Conservation (phyloP, 1,140 invertebrate species). For the Drosophila bipectinata region DNA sequence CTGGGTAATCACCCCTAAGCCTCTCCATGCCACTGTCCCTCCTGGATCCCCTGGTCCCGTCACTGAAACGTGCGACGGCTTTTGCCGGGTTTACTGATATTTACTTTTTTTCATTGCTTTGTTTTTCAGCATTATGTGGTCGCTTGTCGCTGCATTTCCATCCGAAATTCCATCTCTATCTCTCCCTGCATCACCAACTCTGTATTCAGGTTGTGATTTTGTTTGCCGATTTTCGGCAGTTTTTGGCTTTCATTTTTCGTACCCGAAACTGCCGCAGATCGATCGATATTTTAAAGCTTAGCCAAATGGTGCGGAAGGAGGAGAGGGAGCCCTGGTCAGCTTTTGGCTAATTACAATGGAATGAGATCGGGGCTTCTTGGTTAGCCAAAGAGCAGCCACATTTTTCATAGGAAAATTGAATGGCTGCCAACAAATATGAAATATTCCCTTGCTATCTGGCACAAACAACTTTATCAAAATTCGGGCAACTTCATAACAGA, state of each 20-base stretch:
- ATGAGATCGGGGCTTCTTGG: not conserved
- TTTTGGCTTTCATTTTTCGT: constrained; percentile 27
- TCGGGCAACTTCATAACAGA: constrained; percentile 10
- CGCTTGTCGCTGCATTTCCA: constrained; percentile 43
- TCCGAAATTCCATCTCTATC: constrained; percentile 5
- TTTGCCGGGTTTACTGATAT: constrained; percentile 62
- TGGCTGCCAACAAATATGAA: constrained; percentile 41
- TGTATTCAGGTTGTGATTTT: constrained; percentile 63
- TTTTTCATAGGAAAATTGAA: constrained; percentile 31
- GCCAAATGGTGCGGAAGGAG: constrained; percentile 56
- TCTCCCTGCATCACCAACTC: constrained; percentile 8
- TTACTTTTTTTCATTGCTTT: constrained; percentile 24
- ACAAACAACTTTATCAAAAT: constrained; percentile 42
- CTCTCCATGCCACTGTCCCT: constrained; percentile 37
- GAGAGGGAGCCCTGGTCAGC: constrained; percentile 40
- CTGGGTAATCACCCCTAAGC: constrained; percentile 76
- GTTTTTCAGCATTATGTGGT: constrained; percentile 77
- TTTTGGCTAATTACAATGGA: constrained; percentile 37
- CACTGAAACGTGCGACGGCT: constrained; percentile 54
- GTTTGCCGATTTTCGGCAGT: constrained; percentile 49
- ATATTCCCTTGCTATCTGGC: constrained; percentile 25
- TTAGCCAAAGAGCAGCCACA: constrained; percentile 22
- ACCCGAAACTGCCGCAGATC: constrained; percentile 25
- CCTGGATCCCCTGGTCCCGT: not conserved
- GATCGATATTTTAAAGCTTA: constrained; percentile 82